Conservation (phyloP, 2,113 vertebrate species). For the Kryptolebias marmoratus region DNA sequence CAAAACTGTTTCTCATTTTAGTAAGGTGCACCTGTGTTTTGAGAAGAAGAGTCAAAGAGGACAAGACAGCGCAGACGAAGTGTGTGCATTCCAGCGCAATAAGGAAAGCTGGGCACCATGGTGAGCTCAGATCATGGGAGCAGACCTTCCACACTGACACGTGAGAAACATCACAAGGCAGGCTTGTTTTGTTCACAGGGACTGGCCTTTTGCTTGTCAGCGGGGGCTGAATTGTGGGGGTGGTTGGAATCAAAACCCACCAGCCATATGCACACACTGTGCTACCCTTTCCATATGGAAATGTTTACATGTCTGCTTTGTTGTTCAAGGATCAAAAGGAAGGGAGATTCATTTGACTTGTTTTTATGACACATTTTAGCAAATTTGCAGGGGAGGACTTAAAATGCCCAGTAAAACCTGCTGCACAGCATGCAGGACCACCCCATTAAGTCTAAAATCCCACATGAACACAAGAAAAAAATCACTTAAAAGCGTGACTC, state of each 20-base stretch:
- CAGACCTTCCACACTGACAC: conserved; percentile 49
- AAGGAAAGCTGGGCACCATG: conserved; percentile 42
- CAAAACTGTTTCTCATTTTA: conserved; percentile 12
- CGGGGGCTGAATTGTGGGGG: conserved; percentile 53
- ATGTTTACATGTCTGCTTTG: conserved; percentile 69
- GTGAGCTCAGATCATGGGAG: conserved; percentile 46
- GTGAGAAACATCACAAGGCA: conserved; percentile 68
- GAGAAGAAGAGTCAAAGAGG: conserved; percentile 39
- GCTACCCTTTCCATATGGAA: conserved; percentile 69
- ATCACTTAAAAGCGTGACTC: background rate
- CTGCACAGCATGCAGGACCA: conserved; percentile 50
- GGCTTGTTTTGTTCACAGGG: conserved; percentile 35
- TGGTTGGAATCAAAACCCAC: conserved; percentile 29
- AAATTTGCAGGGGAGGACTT: conserved; percentile 63
- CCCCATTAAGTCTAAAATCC: conserved; percentile 43
- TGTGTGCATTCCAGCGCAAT: conserved; percentile 42
- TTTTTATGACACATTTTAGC: conserved; percentile 74
- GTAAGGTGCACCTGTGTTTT: conserved; percentile 49
- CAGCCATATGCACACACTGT: conserved; percentile 62
- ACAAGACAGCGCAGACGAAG: conserved; percentile 22
- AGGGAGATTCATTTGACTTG: conserved; percentile 62
- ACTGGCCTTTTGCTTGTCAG: conserved; percentile 65
- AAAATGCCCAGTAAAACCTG: conserved; percentile 65
- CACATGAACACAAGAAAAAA: conserved; percentile 29
- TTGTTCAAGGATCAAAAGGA: conserved; percentile 66